Conservation (phyloP, 2,888 invertebrate genomes). For the Thera britannica region DNA sequence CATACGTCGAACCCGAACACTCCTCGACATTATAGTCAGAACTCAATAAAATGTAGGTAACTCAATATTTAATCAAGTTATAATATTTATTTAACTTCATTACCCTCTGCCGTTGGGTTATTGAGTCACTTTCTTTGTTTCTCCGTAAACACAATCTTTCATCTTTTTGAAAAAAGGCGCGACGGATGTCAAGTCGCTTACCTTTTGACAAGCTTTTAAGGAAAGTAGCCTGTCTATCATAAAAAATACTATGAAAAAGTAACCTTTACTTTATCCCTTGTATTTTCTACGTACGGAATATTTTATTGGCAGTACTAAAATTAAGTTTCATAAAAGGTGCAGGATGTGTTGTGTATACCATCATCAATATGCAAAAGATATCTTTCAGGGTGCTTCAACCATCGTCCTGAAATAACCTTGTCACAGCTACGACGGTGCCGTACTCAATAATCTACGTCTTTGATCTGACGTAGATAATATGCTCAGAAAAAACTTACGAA, state of each 20-base stretch:
- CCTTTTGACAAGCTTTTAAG: constrained; percentile 1
- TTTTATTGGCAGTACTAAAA: no score
- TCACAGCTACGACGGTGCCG: no score
- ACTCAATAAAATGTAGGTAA: no score
- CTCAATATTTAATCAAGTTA: no score
- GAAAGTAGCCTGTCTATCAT: not conserved
- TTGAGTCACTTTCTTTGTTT: not conserved
- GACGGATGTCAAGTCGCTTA: not conserved
- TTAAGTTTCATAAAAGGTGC: no score
- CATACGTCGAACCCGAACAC: not conserved
- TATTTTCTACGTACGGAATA: not conserved
- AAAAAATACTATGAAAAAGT: not conserved
- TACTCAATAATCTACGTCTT: no score
- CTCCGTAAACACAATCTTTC: not conserved
- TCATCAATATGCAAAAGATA: no score
- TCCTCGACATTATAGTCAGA: not conserved
- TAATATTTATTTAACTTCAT: no score
- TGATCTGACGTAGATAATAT: not conserved
- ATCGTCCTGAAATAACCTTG: no score
- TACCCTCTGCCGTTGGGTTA: no score
- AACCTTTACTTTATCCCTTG: not conserved
- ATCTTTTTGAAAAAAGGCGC: not conserved
- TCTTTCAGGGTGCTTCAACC: no score
- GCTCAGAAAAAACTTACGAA: not conserved
- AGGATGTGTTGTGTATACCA: no score